Conservation (phyloP, 2,797 vertebrate genomes). For the Phalloptychus januarius region DNA sequence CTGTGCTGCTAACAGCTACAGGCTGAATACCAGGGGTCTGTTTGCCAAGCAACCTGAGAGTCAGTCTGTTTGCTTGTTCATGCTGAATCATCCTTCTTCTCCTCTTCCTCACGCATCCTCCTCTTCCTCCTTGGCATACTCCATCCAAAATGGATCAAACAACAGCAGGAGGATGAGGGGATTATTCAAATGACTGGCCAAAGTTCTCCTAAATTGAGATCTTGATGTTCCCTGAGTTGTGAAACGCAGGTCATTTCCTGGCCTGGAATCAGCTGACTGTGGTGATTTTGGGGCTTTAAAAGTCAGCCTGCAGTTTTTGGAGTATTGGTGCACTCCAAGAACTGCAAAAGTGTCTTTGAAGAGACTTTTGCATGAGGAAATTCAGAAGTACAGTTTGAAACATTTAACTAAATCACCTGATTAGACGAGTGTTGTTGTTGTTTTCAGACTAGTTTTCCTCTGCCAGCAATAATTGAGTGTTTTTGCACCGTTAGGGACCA, state of each 20-base stretch:
- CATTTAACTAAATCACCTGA: no score
- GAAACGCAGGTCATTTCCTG: constrained; percentile 1
- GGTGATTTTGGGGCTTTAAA: background rate
- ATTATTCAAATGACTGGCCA: constrained; percentile 11
- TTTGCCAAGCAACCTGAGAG: constrained; percentile 23
- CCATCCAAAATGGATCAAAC: constrained; percentile 61
- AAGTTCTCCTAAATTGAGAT: constrained; percentile 9
- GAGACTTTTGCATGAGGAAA: background rate
- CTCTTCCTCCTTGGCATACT: constrained; percentile 22
- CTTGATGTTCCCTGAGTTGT: background rate
- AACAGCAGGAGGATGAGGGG: constrained; percentile 26
- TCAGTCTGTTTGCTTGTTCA: constrained; percentile 52
- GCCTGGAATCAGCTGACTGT: constrained; percentile 16
- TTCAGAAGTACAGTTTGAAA: background rate
- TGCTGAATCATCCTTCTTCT: constrained; percentile 76
- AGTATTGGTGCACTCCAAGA: background rate
- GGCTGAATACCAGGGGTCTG: constrained; percentile 46
- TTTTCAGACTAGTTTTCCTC: background rate
- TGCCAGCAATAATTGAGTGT: background rate
- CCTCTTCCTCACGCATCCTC: constrained; percentile 26
- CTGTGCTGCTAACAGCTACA: constrained; percentile 5
- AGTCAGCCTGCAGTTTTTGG: background rate
- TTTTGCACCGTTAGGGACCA: background rate
- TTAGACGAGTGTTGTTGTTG: background rate
- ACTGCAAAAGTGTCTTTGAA: no score